phyloP scores from a whole-genome alignment of 2,113 vertebrate species.

The Oncorhynchus nerka region DNA sequence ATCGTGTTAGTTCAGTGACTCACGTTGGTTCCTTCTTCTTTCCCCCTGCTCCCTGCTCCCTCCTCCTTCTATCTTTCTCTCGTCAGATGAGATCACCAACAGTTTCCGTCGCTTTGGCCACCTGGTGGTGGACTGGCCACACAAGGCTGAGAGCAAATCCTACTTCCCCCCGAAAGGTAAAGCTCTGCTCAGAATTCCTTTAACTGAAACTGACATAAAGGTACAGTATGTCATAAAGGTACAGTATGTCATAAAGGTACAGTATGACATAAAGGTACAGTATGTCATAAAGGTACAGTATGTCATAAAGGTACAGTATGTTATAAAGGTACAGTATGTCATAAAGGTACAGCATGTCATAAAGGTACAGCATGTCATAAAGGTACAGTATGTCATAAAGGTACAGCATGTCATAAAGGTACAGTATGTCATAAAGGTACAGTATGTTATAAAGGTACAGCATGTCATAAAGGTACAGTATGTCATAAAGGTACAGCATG shows the following conservation, averaged over 20 bases:
- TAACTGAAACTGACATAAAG: not conserved
- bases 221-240: not conserved
- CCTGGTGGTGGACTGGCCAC: constrained; percentile 97
- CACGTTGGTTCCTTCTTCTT: not conserved
- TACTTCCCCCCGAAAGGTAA: constrained; percentile 99
- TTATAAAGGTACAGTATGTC: not conserved
- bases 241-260: not conserved
- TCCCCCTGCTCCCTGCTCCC: not conserved
- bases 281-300: not conserved
- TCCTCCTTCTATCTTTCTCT: not conserved
- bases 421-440: not conserved
- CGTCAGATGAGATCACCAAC: constrained; percentile 93
- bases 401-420: not conserved
- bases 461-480: not conserved
- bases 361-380: not conserved
- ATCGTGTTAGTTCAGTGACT: not conserved
- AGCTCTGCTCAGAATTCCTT: not conserved
- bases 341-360: not conserved
- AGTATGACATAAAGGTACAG: not conserved
- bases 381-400: not conserved
- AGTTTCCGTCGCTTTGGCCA: constrained; percentile 97
- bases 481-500: too few species aligned
- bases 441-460: too few species aligned
- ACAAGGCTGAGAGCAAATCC: constrained; percentile 99
- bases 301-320: not conserved